phyloP scores from a whole-genome alignment of 2,113 vertebrate genomes.

The Pseudorectes ferrugineus region DNA sequence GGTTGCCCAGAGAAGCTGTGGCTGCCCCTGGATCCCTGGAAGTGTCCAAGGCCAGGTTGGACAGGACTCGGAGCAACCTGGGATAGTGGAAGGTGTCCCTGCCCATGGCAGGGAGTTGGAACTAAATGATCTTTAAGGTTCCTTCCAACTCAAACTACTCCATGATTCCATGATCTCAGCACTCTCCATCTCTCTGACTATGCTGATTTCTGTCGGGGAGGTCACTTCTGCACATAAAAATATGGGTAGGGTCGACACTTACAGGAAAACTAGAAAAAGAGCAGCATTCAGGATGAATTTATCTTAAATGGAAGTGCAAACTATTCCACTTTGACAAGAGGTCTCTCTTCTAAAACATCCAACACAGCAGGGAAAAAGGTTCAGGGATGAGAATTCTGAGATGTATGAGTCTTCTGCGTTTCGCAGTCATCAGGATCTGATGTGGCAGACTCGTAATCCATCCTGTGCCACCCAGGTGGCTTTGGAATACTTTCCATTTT shows the following conservation, averaged over 20 bases:
- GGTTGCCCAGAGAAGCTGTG: not conserved
- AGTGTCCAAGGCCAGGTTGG: not conserved
- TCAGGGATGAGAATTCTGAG: not conserved
- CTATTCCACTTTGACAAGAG: not conserved
- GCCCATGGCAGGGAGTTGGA: not conserved
- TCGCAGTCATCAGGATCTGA: not conserved
- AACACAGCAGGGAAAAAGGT: not conserved
- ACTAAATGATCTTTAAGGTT: not conserved
- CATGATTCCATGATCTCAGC: not conserved
- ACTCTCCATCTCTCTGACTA: not conserved
- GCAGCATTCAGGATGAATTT: not conserved
- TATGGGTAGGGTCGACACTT: not conserved
- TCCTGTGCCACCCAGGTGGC: not conserved
- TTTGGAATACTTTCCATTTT: not conserved
- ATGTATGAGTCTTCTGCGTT: not conserved
- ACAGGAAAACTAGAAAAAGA: not conserved
- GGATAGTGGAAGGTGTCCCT: not conserved
- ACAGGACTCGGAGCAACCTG: accelerated
- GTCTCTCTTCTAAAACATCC: not conserved
- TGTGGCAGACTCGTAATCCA: not conserved
- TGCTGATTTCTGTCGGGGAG: not conserved
- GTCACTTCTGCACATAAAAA: not conserved
- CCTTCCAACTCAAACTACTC: not conserved
- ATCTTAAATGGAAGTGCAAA: not conserved
- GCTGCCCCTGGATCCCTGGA: not conserved